These are phyloP conservation scores for Clunio marinus DNA, from an alignment of 2,888 invertebrate species.

Conservation along the genomic window DNA sequence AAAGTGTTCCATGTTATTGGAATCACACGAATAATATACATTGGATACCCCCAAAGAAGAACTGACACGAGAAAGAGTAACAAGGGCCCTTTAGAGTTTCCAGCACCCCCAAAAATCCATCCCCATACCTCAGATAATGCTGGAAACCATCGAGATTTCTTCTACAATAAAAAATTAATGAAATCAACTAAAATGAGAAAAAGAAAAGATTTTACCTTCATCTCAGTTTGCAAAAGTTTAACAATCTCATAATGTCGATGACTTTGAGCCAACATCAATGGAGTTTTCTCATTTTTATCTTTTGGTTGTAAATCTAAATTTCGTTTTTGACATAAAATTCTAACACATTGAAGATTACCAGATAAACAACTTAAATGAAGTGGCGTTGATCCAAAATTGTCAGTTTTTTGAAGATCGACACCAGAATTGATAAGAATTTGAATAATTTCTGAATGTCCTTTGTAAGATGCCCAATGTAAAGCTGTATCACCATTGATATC, in stretches of 20 bases:
- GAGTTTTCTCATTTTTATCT: constrained; percentile 90
- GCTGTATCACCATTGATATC: constrained; percentile 93
- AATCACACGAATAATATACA: constrained; percentile 86
- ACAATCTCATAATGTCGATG: constrained; percentile 83
- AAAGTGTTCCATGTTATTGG: constrained; percentile 87
- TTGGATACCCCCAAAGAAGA: constrained; percentile 86
- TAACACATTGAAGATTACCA: constrained; percentile 81
- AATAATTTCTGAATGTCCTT: constrained; percentile 85
- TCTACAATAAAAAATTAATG: constrained; percentile 42
- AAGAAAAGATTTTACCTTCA: constrained; percentile 52
- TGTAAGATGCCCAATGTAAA: constrained; percentile 91
- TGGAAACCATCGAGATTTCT: constrained; percentile 80
- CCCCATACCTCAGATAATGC: constrained; percentile 85
- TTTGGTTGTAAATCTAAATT: constrained; percentile 80
- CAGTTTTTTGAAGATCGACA: constrained; percentile 81
- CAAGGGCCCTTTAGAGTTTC: constrained; percentile 83
- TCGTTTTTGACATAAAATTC: constrained; percentile 84
- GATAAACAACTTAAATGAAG: constrained; percentile 85
- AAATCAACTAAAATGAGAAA: constrained; percentile 42
- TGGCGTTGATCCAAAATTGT: constrained; percentile 89
- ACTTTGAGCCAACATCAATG: constrained; percentile 81
- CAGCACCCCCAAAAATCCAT: constrained; percentile 82
- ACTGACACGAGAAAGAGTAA: constrained; percentile 81
- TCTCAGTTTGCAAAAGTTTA: constrained; percentile 72
- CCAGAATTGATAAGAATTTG: constrained; percentile 85